Conservation (phyloP, 1,140 invertebrate genomes). For the Leptinotarsa defecta region DNA sequence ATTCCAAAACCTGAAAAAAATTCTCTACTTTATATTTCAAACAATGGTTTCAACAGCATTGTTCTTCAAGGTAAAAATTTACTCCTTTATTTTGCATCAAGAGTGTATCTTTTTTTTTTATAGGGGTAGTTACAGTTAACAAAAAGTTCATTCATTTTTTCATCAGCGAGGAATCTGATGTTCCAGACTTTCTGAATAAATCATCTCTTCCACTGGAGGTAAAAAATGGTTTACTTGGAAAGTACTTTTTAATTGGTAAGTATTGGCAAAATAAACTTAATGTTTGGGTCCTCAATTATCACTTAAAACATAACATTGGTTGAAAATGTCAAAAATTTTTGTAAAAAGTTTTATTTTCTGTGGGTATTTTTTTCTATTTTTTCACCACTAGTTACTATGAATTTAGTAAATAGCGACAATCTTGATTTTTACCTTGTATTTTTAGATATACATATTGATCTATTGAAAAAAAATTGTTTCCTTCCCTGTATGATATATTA, state of each 20-base stretch:
- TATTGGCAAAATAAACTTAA: not conserved
- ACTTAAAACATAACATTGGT: not conserved
- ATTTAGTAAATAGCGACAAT: too few relatives aligned
- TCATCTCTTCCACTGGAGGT: slow-evolving; percentile 26
- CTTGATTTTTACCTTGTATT: too few relatives aligned
- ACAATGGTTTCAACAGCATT: not conserved
- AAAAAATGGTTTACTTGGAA: slow-evolving; percentile 25
- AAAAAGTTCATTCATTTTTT: slow-evolving; percentile 23
- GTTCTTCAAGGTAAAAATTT: slow-evolving; percentile 10
- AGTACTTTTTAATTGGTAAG: slow-evolving; percentile 30
- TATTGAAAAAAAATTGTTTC: too few relatives aligned
- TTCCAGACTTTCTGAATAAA: slow-evolving; percentile 15
- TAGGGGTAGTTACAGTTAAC: slow-evolving; percentile 16
- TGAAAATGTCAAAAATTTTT: too few relatives aligned
- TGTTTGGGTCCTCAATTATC: not conserved
- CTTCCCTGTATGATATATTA: too few relatives aligned
- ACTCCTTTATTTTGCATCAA: not conserved
- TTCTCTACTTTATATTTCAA: not conserved
- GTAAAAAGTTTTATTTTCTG: too few relatives aligned
- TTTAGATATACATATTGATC: too few relatives aligned
- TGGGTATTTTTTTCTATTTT: too few relatives aligned
- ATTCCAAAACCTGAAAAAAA: slow-evolving; percentile 17
- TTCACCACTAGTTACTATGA: too few relatives aligned
- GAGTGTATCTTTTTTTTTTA: not conserved
- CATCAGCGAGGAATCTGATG: slow-evolving; percentile 13